Base-by-base conservation (phyloP, 2,888 invertebrate species). In the Taenaris catops region DNA sequence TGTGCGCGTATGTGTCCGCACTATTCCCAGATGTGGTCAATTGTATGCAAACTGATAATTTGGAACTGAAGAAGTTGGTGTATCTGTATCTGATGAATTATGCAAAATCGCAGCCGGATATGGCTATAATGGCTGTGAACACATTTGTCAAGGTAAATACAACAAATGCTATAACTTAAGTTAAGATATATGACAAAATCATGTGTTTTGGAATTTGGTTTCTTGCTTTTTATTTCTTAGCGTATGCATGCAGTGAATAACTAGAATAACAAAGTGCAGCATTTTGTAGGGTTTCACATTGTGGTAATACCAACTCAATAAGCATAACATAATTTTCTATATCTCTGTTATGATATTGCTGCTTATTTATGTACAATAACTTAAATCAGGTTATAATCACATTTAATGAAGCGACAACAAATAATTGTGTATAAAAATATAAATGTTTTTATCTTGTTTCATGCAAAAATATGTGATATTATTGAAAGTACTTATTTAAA, bases 111-210 rank as follows among this genome's bases (percentile, higher is more conserved):
- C 99, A 99, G 78, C 99, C 99, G 0, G 99, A 99, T 71, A 97
- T 99, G 96, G 99, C 99, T 34, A 99, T 99, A 44, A 98, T 99
- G 98, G 99, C 99, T 5, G 99, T 99, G 38, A 99, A 99, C 86
- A 99, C 99, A 3, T 99, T 99, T 87, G 99, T 99, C 49, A 99
- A 98, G 94, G 97, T 97, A 89, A 42, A 51, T 48, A 35, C 10
- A 9, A 8, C 6, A 24, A 24, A 10, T 11, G 5, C 5, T 18
- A 9, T 1, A 32, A 11, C 9, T 3, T 18, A 25, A 4, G 4
- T 27, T 39, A 36, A 26, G 8, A 23, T 9, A 17, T 41, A 38
- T 35, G 26, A 38, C 16, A 33, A 44, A 44, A 26, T 25, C 14
- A 26, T 38, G 39, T 26, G 34, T 34, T 41, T 34, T 24, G 16